Percentiles rank a stretch among this genome's conserved stretches.
These are phyloP conservation scores for Dasysyrphus albostriatus DNA, from an alignment of 2,888 invertebrate genomes.

Conservation along the genomic window DNA sequence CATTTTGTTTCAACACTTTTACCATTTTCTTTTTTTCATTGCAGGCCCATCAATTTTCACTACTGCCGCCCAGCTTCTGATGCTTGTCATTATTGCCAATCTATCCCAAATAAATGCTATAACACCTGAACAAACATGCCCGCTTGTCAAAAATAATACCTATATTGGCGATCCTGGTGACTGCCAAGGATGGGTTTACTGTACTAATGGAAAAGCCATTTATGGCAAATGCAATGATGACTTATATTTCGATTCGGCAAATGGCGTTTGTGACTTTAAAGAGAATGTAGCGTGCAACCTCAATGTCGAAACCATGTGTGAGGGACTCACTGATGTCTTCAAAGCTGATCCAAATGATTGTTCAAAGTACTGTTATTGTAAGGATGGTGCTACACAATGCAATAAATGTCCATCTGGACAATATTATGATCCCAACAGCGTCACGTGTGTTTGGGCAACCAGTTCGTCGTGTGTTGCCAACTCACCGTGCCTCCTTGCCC, in stretches of 20 bases:
- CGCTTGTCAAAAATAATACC: slow-evolving; percentile 77
- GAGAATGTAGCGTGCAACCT: slow-evolving; percentile 20
- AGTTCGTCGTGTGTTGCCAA: slow-evolving; percentile 78
- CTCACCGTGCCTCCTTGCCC: slow-evolving; percentile 78
- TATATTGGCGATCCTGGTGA: slow-evolving; percentile 80
- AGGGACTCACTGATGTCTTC: slow-evolving; percentile 15
- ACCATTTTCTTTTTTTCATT: not conserved
- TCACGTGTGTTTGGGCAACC: slow-evolving; percentile 75
- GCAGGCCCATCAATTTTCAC: slow-evolving; percentile 17
- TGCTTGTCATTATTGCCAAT: slow-evolving; percentile 19
- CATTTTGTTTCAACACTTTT: not conserved
- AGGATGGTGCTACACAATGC: not conserved
- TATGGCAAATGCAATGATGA: slow-evolving; percentile 77
- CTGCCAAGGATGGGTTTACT: slow-evolving; percentile 80
- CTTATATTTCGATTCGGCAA: slow-evolving; percentile 77
- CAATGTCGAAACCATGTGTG: slow-evolving; percentile 42
- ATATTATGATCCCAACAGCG: slow-evolving; percentile 53
- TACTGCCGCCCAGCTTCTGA: not conserved
- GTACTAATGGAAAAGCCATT: slow-evolving; percentile 78
- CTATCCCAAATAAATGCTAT: slow-evolving; percentile 11
- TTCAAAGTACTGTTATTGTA: slow-evolving; percentile 48
- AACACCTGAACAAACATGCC: slow-evolving; percentile 76
- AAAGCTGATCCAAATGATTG: slow-evolving; percentile 51
- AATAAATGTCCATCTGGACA: slow-evolving; percentile 25
- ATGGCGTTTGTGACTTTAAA: slow-evolving; percentile 36